Evolutionary conservation across 2,113 vertebrate genomes (phyloP), one percentile per base, ranked within the genome.

Genomic region (Ageneiosus marmoratus): DNA sequence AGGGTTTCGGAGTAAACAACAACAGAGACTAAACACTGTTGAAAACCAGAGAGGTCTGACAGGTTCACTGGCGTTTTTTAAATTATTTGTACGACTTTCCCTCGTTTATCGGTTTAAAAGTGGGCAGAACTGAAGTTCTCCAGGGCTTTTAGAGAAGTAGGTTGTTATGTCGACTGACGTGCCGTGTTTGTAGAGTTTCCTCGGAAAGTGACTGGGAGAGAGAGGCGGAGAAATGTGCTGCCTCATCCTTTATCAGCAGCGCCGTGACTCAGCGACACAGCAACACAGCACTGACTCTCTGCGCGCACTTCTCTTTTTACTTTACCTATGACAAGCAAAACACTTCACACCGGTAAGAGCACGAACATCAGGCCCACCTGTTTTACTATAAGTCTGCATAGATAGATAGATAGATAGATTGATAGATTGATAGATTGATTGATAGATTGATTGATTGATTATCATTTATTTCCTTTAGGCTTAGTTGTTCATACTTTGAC

Each of bases 211-310:
- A 37, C 34, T 41, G 56, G 75, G 75, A 78, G 51, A 9, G 51
- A 84, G 83, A 85, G 83, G 83, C n/a, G 62, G 84, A 41, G 86
- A 89, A 94, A 92, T 72, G 91, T 85, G 94, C 94, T 93, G 87
- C 88, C 90, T 95, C 94, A 95, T 93, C 88, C 90, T 92, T 93
- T 93, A 94, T 94, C 93, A 93, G 94, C 92, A 92, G 78, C 86
- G 62, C 83, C 80, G 90, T 95, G 94, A 95, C 90, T 94, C 94
- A 95, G 94, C 94, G 75, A 60, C 70, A 15, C 44, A 20, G 50
- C 32, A 5, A 5, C 50, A 6, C 63, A 34, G 60, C 51, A 37
- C n/a, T 7, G 70, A 44, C n/a, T 37, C 51, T 20, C 74, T 56
- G 8, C 37, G 10, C 18, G 2, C 34, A 34, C 29, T 44, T 44